These are phyloP conservation scores for Leptobrachium leishanense DNA, from an alignment of 2,113 vertebrate genomes.

Conservation along the genomic window DNA sequence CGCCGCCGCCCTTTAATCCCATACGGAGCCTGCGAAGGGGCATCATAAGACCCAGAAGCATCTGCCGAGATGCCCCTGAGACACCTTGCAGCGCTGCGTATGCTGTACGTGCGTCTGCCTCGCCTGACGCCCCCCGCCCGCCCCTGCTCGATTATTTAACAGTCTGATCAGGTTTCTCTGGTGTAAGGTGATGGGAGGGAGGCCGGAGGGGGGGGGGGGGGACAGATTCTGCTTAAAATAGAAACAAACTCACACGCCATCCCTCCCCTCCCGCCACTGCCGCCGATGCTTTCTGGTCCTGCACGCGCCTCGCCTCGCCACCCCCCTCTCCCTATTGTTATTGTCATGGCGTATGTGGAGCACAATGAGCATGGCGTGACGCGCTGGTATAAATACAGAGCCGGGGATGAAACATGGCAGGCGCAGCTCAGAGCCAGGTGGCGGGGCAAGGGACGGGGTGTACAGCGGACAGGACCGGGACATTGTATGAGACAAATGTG, in stretches of 20 bases:
- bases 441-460: neutral
- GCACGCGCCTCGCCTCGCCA: too few species aligned
- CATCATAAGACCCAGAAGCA: neutral
- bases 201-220: neutral
- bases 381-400: neutral
- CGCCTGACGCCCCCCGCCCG: conserved; percentile 24
- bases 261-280: too few species aligned
- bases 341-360: neutral
- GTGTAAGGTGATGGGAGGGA: conserved; percentile 35
- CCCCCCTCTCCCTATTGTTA: conserved; percentile 9
- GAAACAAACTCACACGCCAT: conserved; percentile 23
- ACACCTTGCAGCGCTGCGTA: neutral
- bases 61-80: neutral
- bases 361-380: neutral
- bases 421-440: neutral
- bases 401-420: neutral
- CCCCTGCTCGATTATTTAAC: conserved; percentile 60
- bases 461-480: neutral
- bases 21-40: neutral
- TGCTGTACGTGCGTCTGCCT: neutral
- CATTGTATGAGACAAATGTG: neutral
- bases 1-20: neutral
- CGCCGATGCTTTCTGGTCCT: neutral
- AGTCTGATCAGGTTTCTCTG: conserved; percentile 59
- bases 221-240: conserved; percentile 42